Conservation (phyloP, 1,140 invertebrate genomes). For the Scylla paramamosain region DNA sequence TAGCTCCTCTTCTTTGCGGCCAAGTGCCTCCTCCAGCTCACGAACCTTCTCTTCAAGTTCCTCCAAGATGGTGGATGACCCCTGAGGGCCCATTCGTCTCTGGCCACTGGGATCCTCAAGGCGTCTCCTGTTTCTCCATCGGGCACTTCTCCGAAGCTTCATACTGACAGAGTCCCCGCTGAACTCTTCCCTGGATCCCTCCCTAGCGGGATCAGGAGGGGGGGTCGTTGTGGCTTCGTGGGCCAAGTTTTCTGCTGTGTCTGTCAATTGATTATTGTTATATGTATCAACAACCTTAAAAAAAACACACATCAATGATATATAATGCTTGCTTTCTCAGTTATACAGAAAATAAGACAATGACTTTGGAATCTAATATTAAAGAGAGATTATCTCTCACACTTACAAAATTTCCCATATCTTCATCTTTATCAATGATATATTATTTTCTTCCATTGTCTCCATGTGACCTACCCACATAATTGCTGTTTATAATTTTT, state of each 20-base stretch:
- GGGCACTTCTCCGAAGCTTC: constrained; percentile 63
- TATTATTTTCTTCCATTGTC: too few species aligned
- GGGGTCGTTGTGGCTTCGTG: constrained; percentile 70
- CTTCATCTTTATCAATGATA: too few species aligned
- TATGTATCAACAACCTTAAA: not conserved
- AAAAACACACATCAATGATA: too few species aligned
- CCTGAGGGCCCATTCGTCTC: constrained; percentile 53
- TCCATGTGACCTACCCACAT: too few species aligned
- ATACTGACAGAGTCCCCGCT: constrained; percentile 60
- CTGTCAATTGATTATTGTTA: constrained; percentile 27
- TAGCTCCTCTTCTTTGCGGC: constrained; percentile 74
- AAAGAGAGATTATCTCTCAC: too few species aligned
- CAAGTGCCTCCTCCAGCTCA: constrained; percentile 75
- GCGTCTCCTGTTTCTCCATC: constrained; percentile 56
- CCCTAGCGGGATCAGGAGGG: constrained; percentile 71
- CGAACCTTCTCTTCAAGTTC: constrained; percentile 76
- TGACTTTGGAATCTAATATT: too few species aligned
- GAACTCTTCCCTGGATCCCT: constrained; percentile 65
- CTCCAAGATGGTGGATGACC: constrained; percentile 72
- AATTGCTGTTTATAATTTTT: too few species aligned
- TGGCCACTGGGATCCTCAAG: constrained; percentile 58
- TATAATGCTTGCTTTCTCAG: too few species aligned
- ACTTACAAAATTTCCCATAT: too few species aligned
- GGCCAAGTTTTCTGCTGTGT: constrained; percentile 76
- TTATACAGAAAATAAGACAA: too few species aligned